Percentiles rank a stretch among this genome's conserved stretches.
phyloP scores from a whole-genome alignment of 2,888 invertebrate genomes.

The Zelleria hepariella region DNA sequence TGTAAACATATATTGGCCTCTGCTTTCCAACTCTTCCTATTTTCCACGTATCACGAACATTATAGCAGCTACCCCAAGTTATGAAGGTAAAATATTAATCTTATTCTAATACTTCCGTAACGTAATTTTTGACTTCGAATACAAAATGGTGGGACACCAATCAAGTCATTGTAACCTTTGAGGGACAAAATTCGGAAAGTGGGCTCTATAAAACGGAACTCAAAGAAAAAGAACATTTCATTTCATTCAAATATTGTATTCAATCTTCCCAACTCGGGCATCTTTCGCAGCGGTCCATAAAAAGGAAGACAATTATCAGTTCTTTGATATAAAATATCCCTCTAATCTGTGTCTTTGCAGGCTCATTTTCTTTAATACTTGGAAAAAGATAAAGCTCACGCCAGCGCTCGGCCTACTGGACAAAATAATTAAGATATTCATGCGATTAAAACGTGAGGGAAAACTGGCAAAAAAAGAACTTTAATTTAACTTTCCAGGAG shows the following conservation, averaged over 20 bases:
- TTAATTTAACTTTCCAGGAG: slow-evolving; percentile 65
- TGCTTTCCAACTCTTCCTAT: slow-evolving; percentile 24
- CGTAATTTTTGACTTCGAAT: no score
- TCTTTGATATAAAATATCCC: neutral
- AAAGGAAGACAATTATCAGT: neutral
- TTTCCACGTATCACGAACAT: neutral
- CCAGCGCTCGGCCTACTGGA: slow-evolving; percentile 17
- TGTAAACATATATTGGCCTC: slow-evolving; percentile 60
- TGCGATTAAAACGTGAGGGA: slow-evolving; percentile 52
- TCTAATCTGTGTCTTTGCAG: neutral
- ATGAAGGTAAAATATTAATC: neutral
- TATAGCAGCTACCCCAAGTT: neutral
- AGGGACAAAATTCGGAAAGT: no score
- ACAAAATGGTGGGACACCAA: no score
- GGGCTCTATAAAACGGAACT: no score
- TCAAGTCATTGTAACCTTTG: no score
- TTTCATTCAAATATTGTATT: no score
- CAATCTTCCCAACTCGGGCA: no score
- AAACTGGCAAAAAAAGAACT: slow-evolving; percentile 51
- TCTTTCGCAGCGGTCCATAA: neutral
- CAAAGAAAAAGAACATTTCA: no score
- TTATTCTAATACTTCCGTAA: neutral
- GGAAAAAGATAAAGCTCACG: neutral
- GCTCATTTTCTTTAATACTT: neutral
- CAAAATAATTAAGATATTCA: slow-evolving; percentile 58